Base-by-base conservation (phyloP, 2,797 vertebrate species). In the Chrysocyon brachyurus region DNA sequence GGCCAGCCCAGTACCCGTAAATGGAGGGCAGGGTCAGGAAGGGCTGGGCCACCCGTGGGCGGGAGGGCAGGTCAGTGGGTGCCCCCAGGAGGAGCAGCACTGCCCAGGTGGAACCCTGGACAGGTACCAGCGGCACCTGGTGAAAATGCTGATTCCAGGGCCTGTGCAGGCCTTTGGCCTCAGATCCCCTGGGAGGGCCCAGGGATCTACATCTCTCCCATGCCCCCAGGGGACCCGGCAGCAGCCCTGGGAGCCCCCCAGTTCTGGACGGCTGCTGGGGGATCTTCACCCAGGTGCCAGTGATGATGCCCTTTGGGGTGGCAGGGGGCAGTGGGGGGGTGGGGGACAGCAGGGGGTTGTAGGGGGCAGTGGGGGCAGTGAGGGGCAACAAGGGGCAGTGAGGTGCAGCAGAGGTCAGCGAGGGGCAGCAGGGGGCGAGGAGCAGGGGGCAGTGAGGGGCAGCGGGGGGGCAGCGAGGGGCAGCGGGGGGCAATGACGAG, bases 141-240 rank as follows among this genome's bases (percentile, higher is more conserved):
- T 10, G 21, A 31, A 31, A 54, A 86, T 2, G 52, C 31, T 11
- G 73, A 10, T 9, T 14, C 63, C 17, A 2, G 64, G 56, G 49
- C 64, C 40, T 19, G 1, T 6, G 33, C 12, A 1, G 3, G 1
- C 33, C 33, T 46, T 16, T 24, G 24, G 33, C 57, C 1, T 19
- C 16, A 24, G 36, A 19, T 8, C 46, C n/a, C 28, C 49, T 9
- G 77, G 57, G 61, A 16, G 26, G 21, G 87, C 16, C 59, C 4
- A 1, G 22, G 59, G 59, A 33, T 28, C 4, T 12, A 14, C 17
- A 14, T 36, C 31, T 28, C 36, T 21, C 10, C 54, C 36, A 2
- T 0, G 6, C 19, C 36, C 33, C 83, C 56, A 12, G 56, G 36
- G 0, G 5, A 26, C 63, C 52, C n/a, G 1, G 26, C 28, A 12